Conservation (phyloP, 2,888 invertebrate genomes). For the Nomada fabriciana region DNA sequence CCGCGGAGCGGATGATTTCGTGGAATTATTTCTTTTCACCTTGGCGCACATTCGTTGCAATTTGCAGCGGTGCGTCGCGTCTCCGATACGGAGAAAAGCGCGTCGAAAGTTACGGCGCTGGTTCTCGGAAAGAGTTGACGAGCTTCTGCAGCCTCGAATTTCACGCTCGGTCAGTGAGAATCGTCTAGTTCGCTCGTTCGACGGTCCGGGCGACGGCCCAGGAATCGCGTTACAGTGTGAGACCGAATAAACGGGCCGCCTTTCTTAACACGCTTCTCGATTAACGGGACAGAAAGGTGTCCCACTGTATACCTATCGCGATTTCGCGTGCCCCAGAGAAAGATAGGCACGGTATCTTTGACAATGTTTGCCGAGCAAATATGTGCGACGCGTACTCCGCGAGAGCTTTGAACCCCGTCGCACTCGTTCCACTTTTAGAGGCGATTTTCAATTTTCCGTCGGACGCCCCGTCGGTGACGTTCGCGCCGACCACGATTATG, state of each 20-base stretch:
- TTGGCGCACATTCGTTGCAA: conserved; percentile 48
- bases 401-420: not conserved
- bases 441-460: too few relatives aligned
- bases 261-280: conserved; percentile 1
- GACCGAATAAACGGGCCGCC: not conserved
- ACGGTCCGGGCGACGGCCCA: not conserved
- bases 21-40: conserved; percentile 55
- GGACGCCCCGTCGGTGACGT: not conserved
- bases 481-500: conserved; percentile 5
- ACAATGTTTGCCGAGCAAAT: not conserved
- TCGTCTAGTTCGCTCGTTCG: conserved; percentile 22
- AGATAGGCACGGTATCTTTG: not conserved
- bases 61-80: conserved; percentile 35
- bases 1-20: conserved; percentile 46
- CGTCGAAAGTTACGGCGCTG: conserved; percentile 55
- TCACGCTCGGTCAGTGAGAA: conserved; percentile 51
- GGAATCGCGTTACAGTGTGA: conserved; percentile 10
- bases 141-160: conserved; percentile 51
- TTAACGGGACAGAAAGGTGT: not conserved
- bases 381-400: not conserved
- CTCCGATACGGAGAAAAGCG: conserved; percentile 60
- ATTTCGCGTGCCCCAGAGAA: not conserved
- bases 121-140: conserved; percentile 59
- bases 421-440: not conserved
- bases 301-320: not conserved